These are phyloP conservation scores for Synergus gifuensis DNA, from an alignment of 2,888 invertebrate genomes.

Conservation along the genomic window DNA sequence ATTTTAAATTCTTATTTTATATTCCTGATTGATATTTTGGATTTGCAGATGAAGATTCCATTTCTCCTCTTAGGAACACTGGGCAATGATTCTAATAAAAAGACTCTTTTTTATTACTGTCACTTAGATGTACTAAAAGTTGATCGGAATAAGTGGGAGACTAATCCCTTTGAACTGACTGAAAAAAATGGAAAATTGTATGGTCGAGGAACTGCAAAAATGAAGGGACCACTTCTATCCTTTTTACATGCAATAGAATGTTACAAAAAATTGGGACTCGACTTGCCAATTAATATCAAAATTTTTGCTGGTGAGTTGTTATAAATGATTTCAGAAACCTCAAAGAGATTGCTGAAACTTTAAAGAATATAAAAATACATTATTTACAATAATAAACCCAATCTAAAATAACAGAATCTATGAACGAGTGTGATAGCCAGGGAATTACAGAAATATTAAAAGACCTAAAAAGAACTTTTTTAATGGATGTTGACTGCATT, in stretches of 20 bases:
- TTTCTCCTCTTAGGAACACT: constrained; percentile 74
- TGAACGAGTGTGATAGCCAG: constrained; percentile 73
- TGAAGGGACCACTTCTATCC: constrained; percentile 76
- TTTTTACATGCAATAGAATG: constrained; percentile 77
- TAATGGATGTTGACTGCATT: constrained; percentile 73
- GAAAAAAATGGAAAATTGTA: constrained; percentile 71
- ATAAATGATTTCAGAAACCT: neutral
- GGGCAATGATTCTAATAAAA: constrained; percentile 70
- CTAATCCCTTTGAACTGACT: constrained; percentile 76
- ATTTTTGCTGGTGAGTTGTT: constrained; percentile 68
- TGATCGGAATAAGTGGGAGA: constrained; percentile 69
- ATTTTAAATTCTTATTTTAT: constrained; percentile 15
- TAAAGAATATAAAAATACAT: neutral
- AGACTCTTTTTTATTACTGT: constrained; percentile 75
- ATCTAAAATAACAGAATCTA: constrained; percentile 70
- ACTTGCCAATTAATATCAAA: constrained; percentile 77
- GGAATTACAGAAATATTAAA: constrained; percentile 68
- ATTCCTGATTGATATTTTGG: constrained; percentile 2
- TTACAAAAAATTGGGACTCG: constrained; percentile 69
- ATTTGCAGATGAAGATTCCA: constrained; percentile 70
- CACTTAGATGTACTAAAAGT: constrained; percentile 77
- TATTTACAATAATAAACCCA: neutral
- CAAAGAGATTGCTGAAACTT: neutral
- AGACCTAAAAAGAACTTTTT: constrained; percentile 73
- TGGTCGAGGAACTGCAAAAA: constrained; percentile 76